A percentile compares a stretch with the other conserved stretches of the same genome.
These are phyloP conservation scores for Megaleporinus macrocephalus DNA, from an alignment of 2,113 vertebrate species.

Conservation along the genomic window DNA sequence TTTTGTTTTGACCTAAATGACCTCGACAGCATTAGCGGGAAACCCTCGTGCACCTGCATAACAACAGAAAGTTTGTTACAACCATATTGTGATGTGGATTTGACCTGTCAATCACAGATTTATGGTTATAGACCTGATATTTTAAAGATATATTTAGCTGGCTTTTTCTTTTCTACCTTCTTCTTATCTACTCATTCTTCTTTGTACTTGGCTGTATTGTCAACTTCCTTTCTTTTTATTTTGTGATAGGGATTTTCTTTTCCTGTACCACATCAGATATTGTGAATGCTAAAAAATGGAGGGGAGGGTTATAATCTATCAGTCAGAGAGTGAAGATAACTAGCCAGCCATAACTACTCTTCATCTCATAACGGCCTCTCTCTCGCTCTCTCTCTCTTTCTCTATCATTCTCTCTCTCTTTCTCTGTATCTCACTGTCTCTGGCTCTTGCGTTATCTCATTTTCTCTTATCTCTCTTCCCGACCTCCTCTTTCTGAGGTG, in stretches of 20 bases:
- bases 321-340: slow-evolving; percentile 50
- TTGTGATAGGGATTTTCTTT: not conserved
- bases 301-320: slow-evolving; percentile 15
- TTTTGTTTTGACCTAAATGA: slow-evolving; percentile 8
- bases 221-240: slow-evolving; percentile 3
- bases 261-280: not conserved
- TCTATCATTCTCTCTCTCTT: not conserved
- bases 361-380: not conserved
- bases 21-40: not conserved
- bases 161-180: too few relatives aligned
- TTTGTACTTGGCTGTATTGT: slow-evolving; percentile 16
- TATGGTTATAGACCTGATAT: too few relatives aligned
- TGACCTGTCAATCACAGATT: too few relatives aligned
- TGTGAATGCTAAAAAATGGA: slow-evolving; percentile 3
- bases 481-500: slow-evolving; percentile 45
- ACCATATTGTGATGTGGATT: not conserved
- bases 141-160: too few relatives aligned
- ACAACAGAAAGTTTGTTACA: slow-evolving; percentile 30
- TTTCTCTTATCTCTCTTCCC: slow-evolving; percentile 46
- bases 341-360: slow-evolving; percentile 33
- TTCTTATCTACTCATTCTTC: too few relatives aligned
- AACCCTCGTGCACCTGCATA: slow-evolving; percentile 7
- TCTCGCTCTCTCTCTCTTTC: slow-evolving; percentile 3
- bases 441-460: slow-evolving; percentile 40
- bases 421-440: too few relatives aligned